These are phyloP conservation scores for Sclerurus mexicanus DNA, from an alignment of 2,113 vertebrate genomes.

Conservation along the genomic window DNA sequence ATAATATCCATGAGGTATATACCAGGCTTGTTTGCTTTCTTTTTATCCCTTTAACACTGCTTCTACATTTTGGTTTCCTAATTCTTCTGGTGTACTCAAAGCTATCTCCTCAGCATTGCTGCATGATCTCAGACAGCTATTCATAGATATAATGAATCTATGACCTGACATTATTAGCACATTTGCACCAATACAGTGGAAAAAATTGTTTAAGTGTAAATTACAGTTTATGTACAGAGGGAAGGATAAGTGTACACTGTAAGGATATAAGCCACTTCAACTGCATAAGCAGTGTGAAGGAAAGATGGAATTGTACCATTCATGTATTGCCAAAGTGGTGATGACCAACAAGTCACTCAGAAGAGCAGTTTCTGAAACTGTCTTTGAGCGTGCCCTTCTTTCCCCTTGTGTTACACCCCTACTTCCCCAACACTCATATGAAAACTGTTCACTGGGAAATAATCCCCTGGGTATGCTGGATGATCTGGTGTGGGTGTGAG, in stretches of 20 bases:
- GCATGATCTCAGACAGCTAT: not conserved
- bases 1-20: not conserved
- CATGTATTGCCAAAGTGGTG: not conserved
- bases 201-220: not conserved
- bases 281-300: not conserved
- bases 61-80: not conserved
- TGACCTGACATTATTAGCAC: not conserved
- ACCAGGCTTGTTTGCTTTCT: not conserved
- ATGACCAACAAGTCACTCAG: not conserved
- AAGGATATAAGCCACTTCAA: not conserved
- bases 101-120: not conserved
- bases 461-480: not conserved
- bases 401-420: not conserved
- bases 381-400: not conserved
- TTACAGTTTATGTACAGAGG: not conserved
- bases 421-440: not conserved
- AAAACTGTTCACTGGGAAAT: not conserved
- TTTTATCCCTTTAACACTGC: not conserved
- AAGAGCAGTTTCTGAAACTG: not conserved
- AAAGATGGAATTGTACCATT: not conserved
- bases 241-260: not conserved
- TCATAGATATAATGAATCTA: not conserved
- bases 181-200: not conserved
- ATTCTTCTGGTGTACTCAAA: not conserved
- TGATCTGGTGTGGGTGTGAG: not conserved